These are phyloP conservation scores for Poeciliopsis occidentalis DNA, from an alignment of 2,113 vertebrate species.

Conservation along the genomic window DNA sequence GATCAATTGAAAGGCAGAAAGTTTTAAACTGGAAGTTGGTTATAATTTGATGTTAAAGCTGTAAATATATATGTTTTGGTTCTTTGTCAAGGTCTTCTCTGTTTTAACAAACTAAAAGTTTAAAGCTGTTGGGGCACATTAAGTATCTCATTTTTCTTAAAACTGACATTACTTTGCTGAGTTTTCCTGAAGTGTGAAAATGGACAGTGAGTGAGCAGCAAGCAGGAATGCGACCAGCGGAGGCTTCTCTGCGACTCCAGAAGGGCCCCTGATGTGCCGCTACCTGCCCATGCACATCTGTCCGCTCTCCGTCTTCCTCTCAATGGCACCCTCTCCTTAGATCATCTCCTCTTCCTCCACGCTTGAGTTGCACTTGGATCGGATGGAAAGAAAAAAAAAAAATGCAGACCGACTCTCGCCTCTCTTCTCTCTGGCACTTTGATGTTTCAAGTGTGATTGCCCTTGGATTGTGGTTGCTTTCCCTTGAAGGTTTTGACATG, in stretches of 20 bases:
- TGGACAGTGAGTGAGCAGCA: slow-evolving; percentile 52
- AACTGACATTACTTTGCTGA: not conserved
- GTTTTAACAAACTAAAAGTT: not conserved
- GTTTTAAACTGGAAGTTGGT: not conserved
- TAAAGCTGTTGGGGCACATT: no score
- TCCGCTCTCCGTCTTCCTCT: slow-evolving; percentile 79
- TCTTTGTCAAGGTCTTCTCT: not conserved
- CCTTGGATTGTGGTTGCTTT: slow-evolving; percentile 78
- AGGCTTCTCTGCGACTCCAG: slow-evolving; percentile 38
- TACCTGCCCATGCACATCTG: slow-evolving; percentile 85
- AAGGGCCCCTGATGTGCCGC: slow-evolving; percentile 73
- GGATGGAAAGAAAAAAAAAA: slow-evolving; percentile 70
- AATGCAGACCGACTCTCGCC: slow-evolving; percentile 72
- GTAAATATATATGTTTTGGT: not conserved
- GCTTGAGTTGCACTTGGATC: slow-evolving; percentile 80
- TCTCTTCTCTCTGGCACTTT: slow-evolving; percentile 74
- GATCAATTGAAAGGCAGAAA: no score
- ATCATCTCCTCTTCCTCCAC: slow-evolving; percentile 84
- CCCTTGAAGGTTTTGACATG: slow-evolving; percentile 83
- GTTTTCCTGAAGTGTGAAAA: slow-evolving; percentile 30
- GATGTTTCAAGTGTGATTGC: slow-evolving; percentile 83
- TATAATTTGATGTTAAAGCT: not conserved
- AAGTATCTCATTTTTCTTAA: no score
- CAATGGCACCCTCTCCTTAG: slow-evolving; percentile 79
- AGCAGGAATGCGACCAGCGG: slow-evolving; percentile 58